Evolutionary conservation across 2,113 vertebrate genomes (phyloP).

Genomic region (Tapirus terrestris): DNA sequence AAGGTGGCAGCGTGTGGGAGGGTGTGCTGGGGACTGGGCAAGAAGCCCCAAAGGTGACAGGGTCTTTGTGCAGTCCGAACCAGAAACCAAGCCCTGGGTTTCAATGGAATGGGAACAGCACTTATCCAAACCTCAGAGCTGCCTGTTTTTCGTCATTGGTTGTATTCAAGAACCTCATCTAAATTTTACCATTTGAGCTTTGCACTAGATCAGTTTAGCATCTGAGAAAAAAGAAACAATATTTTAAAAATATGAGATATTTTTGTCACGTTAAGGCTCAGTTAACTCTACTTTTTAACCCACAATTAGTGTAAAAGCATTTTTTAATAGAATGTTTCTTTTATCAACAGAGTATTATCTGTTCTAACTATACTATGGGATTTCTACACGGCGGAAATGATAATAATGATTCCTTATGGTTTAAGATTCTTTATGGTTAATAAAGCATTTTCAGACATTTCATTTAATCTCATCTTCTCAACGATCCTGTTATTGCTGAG

Average conservation of each 20-base stretch:
- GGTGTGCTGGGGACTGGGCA: neutral
- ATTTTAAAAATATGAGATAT: neutral
- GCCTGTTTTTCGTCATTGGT: neutral
- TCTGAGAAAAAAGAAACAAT: neutral
- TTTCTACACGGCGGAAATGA: neutral
- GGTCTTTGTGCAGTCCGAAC: neutral
- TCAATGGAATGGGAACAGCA: rapidly evolving
- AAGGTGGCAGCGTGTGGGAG: neutral
- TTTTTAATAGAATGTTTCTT: conserved; percentile 44
- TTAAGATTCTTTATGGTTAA: conserved; percentile 40
- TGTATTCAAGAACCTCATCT: neutral
- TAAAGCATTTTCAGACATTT: conserved; percentile 27
- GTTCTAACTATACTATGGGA: neutral
- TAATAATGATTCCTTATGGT: conserved; percentile 30
- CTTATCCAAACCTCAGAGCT: neutral
- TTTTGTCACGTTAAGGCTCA: conserved; percentile 36
- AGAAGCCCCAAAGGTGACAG: neutral
- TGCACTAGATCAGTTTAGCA: neutral
- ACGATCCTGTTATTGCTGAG: neutral
- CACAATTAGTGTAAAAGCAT: neutral
- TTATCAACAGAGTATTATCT: neutral
- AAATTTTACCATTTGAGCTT: neutral
- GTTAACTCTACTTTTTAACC: neutral
- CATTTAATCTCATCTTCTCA: conserved; percentile 43
- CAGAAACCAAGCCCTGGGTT: neutral